A percentile compares a stretch with the other conserved stretches of the same genome.
Evolutionary conservation across 2,113 vertebrate genomes (phyloP).

Genomic region (Poicephalus gulielmi): DNA sequence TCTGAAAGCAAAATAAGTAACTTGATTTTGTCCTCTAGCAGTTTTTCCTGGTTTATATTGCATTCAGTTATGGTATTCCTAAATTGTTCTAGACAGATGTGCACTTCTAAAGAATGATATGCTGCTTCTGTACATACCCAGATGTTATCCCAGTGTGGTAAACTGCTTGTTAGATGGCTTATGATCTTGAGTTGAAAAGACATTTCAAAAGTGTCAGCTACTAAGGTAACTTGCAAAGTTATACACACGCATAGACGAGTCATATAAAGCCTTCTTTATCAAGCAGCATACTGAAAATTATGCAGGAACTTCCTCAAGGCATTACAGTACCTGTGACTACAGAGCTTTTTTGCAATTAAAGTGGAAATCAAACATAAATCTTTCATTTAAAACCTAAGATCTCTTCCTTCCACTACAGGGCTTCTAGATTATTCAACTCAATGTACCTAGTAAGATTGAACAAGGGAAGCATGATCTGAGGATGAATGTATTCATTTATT

Average conservation of each 20-base stretch:
- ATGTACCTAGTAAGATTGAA: background rate
- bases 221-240: background rate
- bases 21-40: background rate
- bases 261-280: background rate
- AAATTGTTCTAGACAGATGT: background rate
- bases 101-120: background rate
- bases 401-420: background rate
- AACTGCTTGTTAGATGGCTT: background rate
- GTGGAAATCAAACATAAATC: background rate
- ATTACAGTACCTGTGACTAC: background rate
- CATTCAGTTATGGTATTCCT: background rate
- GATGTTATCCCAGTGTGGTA: background rate
- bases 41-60: background rate
- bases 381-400: background rate
- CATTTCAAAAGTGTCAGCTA: background rate
- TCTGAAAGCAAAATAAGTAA: background rate
- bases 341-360: background rate
- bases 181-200: background rate
- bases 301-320: background rate
- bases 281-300: background rate
- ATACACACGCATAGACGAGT: background rate
- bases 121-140: background rate
- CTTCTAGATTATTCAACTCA: background rate
- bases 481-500: background rate
- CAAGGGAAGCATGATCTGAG: background rate